These are phyloP conservation scores for Diorhabda elongata DNA, from an alignment of 1,140 invertebrate species.

Conservation along the genomic window DNA sequence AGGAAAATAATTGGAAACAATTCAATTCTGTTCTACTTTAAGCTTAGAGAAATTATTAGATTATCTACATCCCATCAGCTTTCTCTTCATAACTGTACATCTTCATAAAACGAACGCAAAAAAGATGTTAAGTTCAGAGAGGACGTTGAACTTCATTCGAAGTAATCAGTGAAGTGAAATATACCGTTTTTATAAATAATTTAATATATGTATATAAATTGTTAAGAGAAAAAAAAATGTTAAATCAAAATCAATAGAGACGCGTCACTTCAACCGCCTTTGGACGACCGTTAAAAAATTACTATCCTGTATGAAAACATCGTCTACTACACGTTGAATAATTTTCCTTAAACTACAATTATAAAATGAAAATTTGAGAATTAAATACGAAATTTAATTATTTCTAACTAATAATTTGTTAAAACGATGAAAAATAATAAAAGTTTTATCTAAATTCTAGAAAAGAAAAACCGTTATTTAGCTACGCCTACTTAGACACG, in stretches of 20 bases:
- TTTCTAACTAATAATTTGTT: no score
- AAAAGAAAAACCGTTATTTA: conserved; percentile 18
- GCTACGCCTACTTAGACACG: conserved; percentile 5
- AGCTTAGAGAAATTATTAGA: no score
- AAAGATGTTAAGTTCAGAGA: neutral
- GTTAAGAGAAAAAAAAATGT: neutral
- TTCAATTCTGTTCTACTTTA: no score
- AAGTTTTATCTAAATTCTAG: no score
- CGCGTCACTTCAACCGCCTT: neutral
- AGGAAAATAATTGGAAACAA: no score
- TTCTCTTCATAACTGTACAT: neutral
- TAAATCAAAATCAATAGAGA: neutral
- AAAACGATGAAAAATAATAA: no score
- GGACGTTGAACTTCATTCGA: conserved; percentile 1
- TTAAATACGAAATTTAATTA: neutral
- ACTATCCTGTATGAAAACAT: neutral
- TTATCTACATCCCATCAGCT: neutral
- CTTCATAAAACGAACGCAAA: neutral
- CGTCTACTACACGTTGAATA: neutral
- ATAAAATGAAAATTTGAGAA: neutral
- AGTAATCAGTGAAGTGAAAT: neutral
- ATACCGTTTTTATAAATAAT: conserved; percentile 1
- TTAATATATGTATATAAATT: neutral
- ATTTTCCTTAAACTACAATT: neutral
- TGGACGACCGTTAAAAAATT: neutral